phyloP scores from a whole-genome alignment of 2,888 invertebrate genomes.

The Elgonia sp. region DNA sequence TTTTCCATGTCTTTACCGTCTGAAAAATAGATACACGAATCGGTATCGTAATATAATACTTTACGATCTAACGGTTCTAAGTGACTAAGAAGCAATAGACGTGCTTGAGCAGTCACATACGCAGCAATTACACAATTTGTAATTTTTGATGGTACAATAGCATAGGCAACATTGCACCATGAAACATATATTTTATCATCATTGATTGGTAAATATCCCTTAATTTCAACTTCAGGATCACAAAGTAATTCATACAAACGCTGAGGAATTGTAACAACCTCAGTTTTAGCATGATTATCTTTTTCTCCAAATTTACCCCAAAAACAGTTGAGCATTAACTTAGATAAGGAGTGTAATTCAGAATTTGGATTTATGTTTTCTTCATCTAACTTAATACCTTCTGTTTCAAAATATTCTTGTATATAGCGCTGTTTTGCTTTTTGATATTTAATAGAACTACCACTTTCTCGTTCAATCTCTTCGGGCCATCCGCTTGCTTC shows the following conservation, averaged over 20 bases:
- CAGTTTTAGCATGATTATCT: constrained; percentile 24
- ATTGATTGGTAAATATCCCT: neutral
- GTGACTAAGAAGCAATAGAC: neutral
- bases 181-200: neutral
- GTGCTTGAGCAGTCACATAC: too few species aligned
- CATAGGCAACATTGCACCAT: too few species aligned
- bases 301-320: constrained; percentile 61
- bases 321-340: constrained; percentile 58
- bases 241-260: too few species aligned
- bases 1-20: too few species aligned
- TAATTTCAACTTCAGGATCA: neutral
- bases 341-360: constrained; percentile 1
- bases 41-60: constrained; percentile 11
- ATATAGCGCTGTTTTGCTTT: constrained; percentile 42
- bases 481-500: too few species aligned
- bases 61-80: neutral
- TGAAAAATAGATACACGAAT: constrained; percentile 6
- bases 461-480: too few species aligned
- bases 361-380: constrained; percentile 44
- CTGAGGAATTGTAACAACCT: neutral
- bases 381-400: constrained; percentile 17
- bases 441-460: too few species aligned
- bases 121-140: too few species aligned
- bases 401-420: neutral
- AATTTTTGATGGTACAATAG: neutral